Evolutionary conservation across 37 sponge, comb jelly and placozoan genomes (phyloP), one percentile per base, ranked within the genome.

Genomic region (Haliclona indistincta): DNA sequence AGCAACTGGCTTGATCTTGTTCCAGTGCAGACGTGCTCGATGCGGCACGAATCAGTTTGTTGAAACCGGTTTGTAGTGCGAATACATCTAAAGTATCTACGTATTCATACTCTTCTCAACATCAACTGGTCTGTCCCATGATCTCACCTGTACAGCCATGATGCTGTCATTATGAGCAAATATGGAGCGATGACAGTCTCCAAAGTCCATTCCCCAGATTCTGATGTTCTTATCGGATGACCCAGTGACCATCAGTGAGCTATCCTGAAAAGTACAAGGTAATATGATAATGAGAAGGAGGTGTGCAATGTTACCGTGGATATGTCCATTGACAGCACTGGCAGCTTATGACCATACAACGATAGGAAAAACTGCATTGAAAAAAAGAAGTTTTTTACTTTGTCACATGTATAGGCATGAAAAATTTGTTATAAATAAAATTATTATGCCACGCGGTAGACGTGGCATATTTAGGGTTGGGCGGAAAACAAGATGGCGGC

Each of bases 131-230:
- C n/a, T 6, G 22, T 43, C 42, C 23, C 63, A 35, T n/a, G 29
- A 4, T 20, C 80, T 22, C 74, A 84, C 85, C 78, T 64, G 45
- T 19, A 97, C 76, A n/a, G 49, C 63, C 86, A 86, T 90, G 51
- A 93, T 80, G 40, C 94, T 93, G 61, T 95, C 89, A 69, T 90
- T 86, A 45, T 98, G 99, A 45, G 94, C 96, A 87, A 95, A 95
- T n/a, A 98, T 72, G 3, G 99, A 98, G 61, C 84, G 80, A 75
- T 95, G 96, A 53, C 99, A 98, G 54, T 98, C 97, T 4, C 99
- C 99, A 82, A 85, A 98, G 55, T 98, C 99, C 25, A 95, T 68
- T 0, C 96, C 96, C 99, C 99, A 98, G 1, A 98, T 85, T 43
- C 90, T 90, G 44, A 95, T 81, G 63, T 93, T 98, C 83, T 95